A percentile compares a stretch with the other conserved stretches of the same genome.
phyloP scores from a whole-genome alignment of 2,113 vertebrate genomes.

The Seriola quinqueradiata region DNA sequence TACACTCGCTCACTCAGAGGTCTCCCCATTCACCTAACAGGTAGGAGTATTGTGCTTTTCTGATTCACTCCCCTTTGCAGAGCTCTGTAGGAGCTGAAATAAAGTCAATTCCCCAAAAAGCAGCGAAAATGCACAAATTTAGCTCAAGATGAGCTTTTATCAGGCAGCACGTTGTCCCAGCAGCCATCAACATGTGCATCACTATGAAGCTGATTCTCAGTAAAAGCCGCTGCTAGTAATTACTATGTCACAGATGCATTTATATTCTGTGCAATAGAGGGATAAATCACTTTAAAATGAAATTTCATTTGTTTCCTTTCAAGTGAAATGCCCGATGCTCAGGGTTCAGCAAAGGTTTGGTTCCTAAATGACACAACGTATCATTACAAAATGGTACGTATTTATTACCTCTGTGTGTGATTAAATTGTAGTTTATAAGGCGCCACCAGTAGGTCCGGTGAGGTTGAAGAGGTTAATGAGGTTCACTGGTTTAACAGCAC shows the following conservation, averaged over 20 bases:
- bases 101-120: constrained; percentile 24
- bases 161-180: constrained; percentile 7
- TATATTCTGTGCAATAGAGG: background rate
- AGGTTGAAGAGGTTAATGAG: constrained; percentile 29
- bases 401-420: background rate
- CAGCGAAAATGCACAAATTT: background rate
- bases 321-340: background rate
- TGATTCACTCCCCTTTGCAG: constrained; percentile 1
- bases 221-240: constrained; percentile 20
- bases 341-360: background rate
- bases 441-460: background rate
- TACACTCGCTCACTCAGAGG: constrained; percentile 23
- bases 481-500: constrained; percentile 32
- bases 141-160: constrained; percentile 14
- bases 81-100: constrained; percentile 9
- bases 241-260: constrained; percentile 14
- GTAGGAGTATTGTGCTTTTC: constrained; percentile 26
- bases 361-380: background rate
- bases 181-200: background rate
- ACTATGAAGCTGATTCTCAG: background rate
- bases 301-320: constrained; percentile 11
- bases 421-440: constrained; percentile 14
- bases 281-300: constrained; percentile 21
- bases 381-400: background rate
- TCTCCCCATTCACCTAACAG: constrained; percentile 24